Base-by-base conservation (phyloP, 2,113 vertebrate species). In the Proteles cristata region DNA sequence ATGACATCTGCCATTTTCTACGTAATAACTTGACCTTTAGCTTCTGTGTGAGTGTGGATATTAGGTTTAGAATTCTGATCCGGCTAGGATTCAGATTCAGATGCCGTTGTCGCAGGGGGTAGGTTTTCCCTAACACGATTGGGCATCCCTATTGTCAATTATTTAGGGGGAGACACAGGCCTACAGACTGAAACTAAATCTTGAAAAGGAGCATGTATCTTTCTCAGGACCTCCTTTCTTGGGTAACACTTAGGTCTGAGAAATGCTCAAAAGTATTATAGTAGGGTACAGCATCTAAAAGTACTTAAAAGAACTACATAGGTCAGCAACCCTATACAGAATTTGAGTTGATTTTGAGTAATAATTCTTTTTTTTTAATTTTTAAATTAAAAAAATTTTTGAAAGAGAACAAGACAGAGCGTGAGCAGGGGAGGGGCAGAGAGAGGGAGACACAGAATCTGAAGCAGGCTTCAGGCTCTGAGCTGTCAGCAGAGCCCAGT, bases 1-100 rank as follows among this genome's bases (percentile, higher is more conserved):
- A 68, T 63, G 50, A 55, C 45, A 77, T 11, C 84, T 79, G 48
- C 45, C 35, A 80, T 90, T 96, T 96, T 84, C 48, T 65, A 35
- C 14, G 21, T 33, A 73, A 23, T 61, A 93, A 83, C 7, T n/a
- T 68, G 17, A 71, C 63, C 65, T 96, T 58, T n/a, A 96, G 26
- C 61, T 68, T 94, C 11, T 33, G 55, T n/a, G 11, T 33, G 66
- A 66, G 4, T 45, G 21, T 28, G 43, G 50, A 96, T 71, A 71
- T 69, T 61, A 90, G 45, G 48, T 61, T 95, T 76, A 93, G 81
- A 93, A 87, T 91, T 77, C 61, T 93, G n/a, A 76, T 48, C 63
- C 21, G 25, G n/a, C 76, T 61, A 66, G 63, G 28, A 5, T 94
- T 87, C 61, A 76, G 43, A 95, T 31, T 90, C n/a, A 83, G 31